phyloP scores from a whole-genome alignment of 1,140 invertebrate genomes.

The Lerema accius region DNA sequence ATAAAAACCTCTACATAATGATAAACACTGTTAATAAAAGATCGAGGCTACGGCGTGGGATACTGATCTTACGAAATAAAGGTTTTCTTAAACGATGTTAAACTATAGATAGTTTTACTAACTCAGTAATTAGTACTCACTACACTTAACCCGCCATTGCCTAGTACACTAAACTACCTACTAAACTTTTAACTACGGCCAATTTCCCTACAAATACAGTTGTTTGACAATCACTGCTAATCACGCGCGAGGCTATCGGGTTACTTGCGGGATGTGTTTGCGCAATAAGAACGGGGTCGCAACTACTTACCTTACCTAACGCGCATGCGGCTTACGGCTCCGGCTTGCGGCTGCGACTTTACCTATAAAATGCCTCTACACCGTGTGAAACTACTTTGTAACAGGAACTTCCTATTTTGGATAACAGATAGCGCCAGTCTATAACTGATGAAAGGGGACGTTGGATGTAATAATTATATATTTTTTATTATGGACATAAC shows the following conservation, averaged over 20 bases:
- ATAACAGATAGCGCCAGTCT: too few species aligned
- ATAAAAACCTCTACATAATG: conserved; percentile 6
- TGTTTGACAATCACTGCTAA: conserved; percentile 10
- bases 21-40: neutral
- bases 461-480: too few species aligned
- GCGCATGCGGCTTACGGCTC: neutral
- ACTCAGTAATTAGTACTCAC: neutral
- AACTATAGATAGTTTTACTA: too few species aligned
- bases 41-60: conserved; percentile 5
- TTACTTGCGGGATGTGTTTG: neutral
- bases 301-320: neutral
- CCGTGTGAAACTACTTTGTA: neutral
- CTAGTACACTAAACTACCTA: too few species aligned
- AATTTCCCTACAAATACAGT: conserved; percentile 7
- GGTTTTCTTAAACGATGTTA: neutral
- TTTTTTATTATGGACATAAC: too few species aligned
- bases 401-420: too few species aligned
- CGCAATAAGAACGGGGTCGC: conserved; percentile 3
- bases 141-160: too few species aligned
- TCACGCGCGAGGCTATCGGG: conserved; percentile 1
- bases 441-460: too few species aligned
- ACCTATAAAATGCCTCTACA: neutral
- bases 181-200: neutral
- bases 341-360: neutral
- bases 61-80: conserved; percentile 9